Conservation (phyloP, 2,888 invertebrate genomes). For the Ochropleura leucogaster region DNA sequence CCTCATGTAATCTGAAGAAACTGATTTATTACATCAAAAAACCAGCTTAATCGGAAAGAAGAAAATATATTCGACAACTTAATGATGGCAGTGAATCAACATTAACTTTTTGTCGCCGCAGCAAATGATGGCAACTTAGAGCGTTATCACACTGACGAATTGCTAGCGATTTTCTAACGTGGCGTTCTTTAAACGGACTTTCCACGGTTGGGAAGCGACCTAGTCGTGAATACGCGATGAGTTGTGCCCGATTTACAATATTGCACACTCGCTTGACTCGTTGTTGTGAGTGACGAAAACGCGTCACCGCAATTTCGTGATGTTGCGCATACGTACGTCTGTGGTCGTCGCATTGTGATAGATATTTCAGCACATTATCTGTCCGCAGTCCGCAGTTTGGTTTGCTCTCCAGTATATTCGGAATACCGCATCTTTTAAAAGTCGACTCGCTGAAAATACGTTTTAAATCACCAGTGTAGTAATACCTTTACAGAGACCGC, state of each 20-base stretch:
- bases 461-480: not conserved
- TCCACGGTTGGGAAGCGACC: not conserved
- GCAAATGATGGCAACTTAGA: slow-evolving; percentile 10
- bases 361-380: not conserved
- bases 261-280: not conserved
- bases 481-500: not conserved
- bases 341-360: not conserved
- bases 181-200: not conserved
- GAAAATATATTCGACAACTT: slow-evolving; percentile 46
- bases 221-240: not conserved
- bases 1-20: slow-evolving; percentile 19
- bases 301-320: too few relatives aligned
- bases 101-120: slow-evolving; percentile 39
- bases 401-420: not conserved
- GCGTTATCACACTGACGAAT: slow-evolving; percentile 7
- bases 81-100: slow-evolving; percentile 48
- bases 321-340: not conserved
- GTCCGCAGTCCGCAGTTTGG: not conserved
- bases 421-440: not conserved
- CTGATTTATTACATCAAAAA: slow-evolving; percentile 40
- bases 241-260: not conserved
- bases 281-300: too few relatives aligned
- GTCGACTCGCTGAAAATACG: not conserved
- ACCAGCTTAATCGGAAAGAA: slow-evolving; percentile 23
- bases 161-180: not conserved